A percentile compares a stretch with the other conserved stretches of the same genome.
phyloP scores from a whole-genome alignment of 1,140 invertebrate genomes.

The Meloidogyne hapla region DNA sequence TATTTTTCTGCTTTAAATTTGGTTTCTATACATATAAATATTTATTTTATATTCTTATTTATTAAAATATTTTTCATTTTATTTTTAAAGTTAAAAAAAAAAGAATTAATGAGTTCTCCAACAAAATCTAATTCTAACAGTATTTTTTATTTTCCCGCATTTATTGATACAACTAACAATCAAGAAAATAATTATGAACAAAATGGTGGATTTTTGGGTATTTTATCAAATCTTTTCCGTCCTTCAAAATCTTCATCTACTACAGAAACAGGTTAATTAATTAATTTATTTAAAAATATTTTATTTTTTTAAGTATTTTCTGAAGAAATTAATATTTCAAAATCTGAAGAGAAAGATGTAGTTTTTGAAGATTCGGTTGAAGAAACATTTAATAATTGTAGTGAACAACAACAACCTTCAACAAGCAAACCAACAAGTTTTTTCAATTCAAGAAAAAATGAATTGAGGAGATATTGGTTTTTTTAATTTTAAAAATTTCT shows the following conservation, averaged over 20 bases:
- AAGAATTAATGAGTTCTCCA: not conserved
- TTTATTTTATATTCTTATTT: not conserved
- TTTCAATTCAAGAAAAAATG: slow-evolving; percentile 13
- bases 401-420: not conserved
- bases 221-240: slow-evolving; percentile 22
- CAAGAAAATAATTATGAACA: not conserved
- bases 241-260: slow-evolving; percentile 11
- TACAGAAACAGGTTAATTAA: slow-evolving; percentile 11
- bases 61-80: not conserved
- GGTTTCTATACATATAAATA: not conserved
- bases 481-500: not conserved
- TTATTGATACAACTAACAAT: slow-evolving; percentile 10
- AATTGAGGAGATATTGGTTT: slow-evolving; percentile 23
- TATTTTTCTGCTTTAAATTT: not conserved
- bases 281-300: not conserved
- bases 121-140: slow-evolving; percentile 6
- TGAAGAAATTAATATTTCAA: not conserved
- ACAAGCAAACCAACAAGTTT: not conserved
- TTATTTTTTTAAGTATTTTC: slow-evolving; percentile 11
- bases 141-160: slow-evolving; percentile 24
- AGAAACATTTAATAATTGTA: not conserved
- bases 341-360: not conserved
- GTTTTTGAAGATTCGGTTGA: not conserved
- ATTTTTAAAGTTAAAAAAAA: not conserved
- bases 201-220: slow-evolving; percentile 11